Conservation (phyloP, 2,113 vertebrate genomes). For the Amazona vittata region DNA sequence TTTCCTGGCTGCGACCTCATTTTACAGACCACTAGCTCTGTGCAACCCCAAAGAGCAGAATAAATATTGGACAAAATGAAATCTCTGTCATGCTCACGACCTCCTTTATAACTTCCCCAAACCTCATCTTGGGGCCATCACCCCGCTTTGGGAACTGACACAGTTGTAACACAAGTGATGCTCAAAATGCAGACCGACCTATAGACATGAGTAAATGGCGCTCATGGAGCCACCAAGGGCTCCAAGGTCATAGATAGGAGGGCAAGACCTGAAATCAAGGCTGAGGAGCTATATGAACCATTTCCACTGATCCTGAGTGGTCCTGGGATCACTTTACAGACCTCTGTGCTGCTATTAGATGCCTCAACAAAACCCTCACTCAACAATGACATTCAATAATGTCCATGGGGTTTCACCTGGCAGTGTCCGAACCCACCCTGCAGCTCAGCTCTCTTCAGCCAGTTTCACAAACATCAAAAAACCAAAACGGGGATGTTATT, state of each 20-base stretch:
- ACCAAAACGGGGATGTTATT: background rate
- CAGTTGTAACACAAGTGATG: background rate
- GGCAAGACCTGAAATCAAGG: background rate
- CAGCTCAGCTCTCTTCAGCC: background rate
- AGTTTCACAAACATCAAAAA: background rate
- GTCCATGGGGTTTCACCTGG: background rate
- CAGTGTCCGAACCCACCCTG: background rate
- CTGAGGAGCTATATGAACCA: background rate
- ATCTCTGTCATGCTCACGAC: background rate
- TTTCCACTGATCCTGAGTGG: background rate
- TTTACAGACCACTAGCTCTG: constrained; percentile 13
- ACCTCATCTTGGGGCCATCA: constrained; percentile 14
- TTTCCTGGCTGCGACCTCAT: background rate
- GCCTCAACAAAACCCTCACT: background rate
- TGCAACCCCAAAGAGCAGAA: constrained; percentile 26
- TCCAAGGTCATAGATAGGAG: background rate
- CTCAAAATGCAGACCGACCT: background rate
- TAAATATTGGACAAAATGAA: constrained; percentile 32
- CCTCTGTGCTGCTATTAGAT: background rate
- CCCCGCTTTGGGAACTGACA: background rate
- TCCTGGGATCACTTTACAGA: background rate
- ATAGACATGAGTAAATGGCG: rapidly evolving
- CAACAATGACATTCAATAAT: rapidly evolving
- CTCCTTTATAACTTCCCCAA: background rate
- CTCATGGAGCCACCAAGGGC: rapidly evolving